Evolutionary conservation across 2,797 vertebrate genomes (phyloP), one percentile per base, ranked within the genome.

Genomic region (Xiphophorus birchmanni): DNA sequence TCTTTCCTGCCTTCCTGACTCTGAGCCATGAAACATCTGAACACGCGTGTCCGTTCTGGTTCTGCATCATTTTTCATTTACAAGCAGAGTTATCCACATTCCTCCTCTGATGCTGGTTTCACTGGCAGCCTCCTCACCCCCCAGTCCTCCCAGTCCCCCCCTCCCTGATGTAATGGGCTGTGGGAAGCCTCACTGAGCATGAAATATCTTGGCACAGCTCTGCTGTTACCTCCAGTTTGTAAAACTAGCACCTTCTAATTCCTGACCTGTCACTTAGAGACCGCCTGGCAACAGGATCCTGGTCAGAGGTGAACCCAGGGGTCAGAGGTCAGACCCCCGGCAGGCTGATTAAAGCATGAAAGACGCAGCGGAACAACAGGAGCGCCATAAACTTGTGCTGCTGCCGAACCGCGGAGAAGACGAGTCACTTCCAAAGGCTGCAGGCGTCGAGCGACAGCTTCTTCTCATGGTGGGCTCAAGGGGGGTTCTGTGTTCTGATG

Each of bases 31-130:
- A 65, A 65, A 21, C 17, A 37, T 65, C 17, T 35, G 35, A 15
- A 65, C n/a, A 32, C 26, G 56, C 1, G 7, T 12, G 10, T 40
- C 42, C 4, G 48, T 6, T 23, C 29, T n/a, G 26, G 52, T 10
- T 26, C 52, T 54, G 52, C 52, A 52, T 47, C 73, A 50, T 52
- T 29, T 23, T 50, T 35, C 29, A 21, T 42, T 60, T 75, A 74
- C 77, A 89, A 89, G 89, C 87, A 84, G 54, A 15, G 73, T 91
- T 92, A 94, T 94, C 93, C 89, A 83, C 90, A 93, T 93, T 90
- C 88, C 87, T 87, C 83, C 92, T 93, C 90, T 72, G 81, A 89
- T 90, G 87, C 82, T 82, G 88, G 89, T 84, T 88, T 88, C 81
- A 75, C 81, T 29, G 9, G 50, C 40, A 69, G 60, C 75, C 74